Percentiles rank a stretch among this genome's conserved stretches.
These are phyloP conservation scores for Calcarius ornatus DNA, from an alignment of 2,113 vertebrate species.

Conservation along the genomic window DNA sequence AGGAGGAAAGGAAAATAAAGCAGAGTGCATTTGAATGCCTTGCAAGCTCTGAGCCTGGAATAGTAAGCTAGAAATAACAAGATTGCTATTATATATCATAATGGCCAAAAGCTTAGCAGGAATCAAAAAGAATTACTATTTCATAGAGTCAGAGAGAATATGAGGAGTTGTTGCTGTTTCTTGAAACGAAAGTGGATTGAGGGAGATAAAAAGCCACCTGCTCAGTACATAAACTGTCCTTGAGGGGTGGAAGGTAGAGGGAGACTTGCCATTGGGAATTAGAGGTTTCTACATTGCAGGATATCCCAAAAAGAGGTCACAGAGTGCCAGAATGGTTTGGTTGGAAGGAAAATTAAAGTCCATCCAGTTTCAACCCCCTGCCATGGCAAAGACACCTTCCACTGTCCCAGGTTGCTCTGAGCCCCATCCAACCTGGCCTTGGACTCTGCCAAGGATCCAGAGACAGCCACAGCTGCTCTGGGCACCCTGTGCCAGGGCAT, in stretches of 20 bases:
- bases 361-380: neutral
- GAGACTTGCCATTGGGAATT: neutral
- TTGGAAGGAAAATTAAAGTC: neutral
- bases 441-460: neutral
- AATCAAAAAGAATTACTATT: neutral
- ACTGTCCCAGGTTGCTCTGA: rapidly evolving
- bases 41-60: neutral
- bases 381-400: neutral
- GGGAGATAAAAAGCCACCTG: neutral
- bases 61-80: neutral
- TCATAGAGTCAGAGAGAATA: neutral
- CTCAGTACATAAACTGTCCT: neutral
- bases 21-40: neutral
- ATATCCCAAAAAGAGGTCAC: neutral
- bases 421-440: rapidly evolving
- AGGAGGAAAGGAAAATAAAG: neutral
- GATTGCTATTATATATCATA: neutral
- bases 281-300: neutral
- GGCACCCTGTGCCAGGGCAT: neutral
- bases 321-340: neutral
- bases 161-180: neutral
- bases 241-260: neutral
- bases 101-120: neutral
- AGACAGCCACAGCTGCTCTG: neutral
- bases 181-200: neutral